phyloP scores from a whole-genome alignment of 2,113 vertebrate species.

The Alces alces region DNA sequence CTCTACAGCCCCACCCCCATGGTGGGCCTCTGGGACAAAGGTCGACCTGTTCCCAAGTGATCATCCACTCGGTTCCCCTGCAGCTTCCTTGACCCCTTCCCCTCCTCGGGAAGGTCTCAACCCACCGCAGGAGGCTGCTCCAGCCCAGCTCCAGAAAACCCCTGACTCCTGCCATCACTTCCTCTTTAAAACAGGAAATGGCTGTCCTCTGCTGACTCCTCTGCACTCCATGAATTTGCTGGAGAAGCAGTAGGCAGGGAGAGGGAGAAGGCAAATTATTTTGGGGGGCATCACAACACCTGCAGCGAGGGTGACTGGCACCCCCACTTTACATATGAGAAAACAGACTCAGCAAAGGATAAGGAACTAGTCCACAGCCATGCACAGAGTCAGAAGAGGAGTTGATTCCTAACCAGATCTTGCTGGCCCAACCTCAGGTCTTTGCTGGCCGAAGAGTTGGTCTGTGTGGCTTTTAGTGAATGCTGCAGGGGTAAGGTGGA shows the following conservation, averaged over 20 bases:
- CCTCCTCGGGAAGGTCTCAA: background rate
- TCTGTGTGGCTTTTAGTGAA: background rate
- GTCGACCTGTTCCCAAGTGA: background rate
- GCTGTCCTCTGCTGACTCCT: background rate
- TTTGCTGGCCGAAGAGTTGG: background rate
- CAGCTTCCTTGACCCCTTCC: background rate
- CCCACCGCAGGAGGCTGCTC: background rate
- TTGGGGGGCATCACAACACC: background rate
- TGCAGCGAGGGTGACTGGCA: background rate
- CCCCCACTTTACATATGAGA: background rate
- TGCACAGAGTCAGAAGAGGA: background rate
- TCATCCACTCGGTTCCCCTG: background rate
- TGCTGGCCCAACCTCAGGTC: background rate
- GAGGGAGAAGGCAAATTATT: background rate
- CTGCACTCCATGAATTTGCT: background rate
- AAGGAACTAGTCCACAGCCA: background rate
- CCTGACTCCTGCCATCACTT: background rate
- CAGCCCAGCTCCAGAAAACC: background rate
- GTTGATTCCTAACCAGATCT: background rate
- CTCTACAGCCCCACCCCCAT: background rate
- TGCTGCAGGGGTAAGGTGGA: background rate
- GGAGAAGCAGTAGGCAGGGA: background rate
- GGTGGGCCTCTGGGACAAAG: background rate
- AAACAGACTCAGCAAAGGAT: background rate
- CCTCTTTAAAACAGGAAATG: background rate